phyloP scores from a whole-genome alignment of 2,797 vertebrate species.

The Gymnopithys bicolor region DNA sequence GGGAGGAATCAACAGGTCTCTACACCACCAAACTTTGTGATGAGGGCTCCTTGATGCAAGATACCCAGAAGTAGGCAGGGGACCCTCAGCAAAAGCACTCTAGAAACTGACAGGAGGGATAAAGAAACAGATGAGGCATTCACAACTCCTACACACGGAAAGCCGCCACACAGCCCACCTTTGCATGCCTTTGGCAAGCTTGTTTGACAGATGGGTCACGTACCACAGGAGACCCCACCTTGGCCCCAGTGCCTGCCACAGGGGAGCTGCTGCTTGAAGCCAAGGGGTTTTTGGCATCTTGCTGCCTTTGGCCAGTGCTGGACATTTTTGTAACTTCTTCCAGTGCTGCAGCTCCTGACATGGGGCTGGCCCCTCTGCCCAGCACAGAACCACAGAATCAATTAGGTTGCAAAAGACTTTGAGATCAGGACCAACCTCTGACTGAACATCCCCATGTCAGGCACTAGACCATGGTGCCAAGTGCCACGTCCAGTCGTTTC shows the following conservation, averaged over 20 bases:
- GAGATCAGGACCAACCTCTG: neutral
- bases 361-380: neutral
- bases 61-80: accelerated
- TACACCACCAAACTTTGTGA: neutral
- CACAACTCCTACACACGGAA: neutral
- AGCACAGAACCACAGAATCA: neutral
- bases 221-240: neutral
- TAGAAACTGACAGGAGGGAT: neutral
- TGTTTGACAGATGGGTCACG: accelerated
- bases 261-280: accelerated
- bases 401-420: neutral
- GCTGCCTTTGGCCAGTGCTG: accelerated
- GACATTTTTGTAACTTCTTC: too few species aligned
- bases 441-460: neutral
- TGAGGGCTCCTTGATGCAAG: neutral
- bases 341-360: accelerated
- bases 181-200: accelerated
- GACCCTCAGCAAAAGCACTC: neutral
- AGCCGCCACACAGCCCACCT: neutral
- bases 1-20: neutral
- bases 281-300: accelerated
- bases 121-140: neutral
- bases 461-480: neutral
- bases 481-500: neutral
- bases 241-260: neutral